Percentiles rank a stretch among this genome's conserved stretches.
Conservation (phyloP, 2,113 vertebrate genomes). For the Steatornis caripensis region DNA sequence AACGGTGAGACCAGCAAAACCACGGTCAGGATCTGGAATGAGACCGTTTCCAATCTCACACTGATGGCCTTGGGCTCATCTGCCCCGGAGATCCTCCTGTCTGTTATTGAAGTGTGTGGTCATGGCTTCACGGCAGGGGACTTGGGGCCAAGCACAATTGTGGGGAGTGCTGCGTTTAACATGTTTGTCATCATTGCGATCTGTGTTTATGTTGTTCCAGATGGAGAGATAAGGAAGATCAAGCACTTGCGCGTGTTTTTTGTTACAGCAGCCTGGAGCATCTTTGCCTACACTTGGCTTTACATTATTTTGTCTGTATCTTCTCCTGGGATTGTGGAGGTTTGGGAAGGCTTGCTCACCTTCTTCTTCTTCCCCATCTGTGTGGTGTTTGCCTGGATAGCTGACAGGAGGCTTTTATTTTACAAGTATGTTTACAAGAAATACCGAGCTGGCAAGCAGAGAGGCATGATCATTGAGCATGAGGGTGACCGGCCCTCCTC, state of each 20-base stretch:
- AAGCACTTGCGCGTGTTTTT: constrained; percentile 97
- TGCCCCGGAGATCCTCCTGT: constrained; percentile 93
- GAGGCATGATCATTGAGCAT: constrained; percentile 92
- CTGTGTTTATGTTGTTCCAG: constrained; percentile 93
- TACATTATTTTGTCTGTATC: constrained; percentile 93
- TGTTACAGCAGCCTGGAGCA: constrained; percentile 93
- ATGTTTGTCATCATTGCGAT: constrained; percentile 98
- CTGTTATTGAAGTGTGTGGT: constrained; percentile 95
- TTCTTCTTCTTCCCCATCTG: constrained; percentile 96
- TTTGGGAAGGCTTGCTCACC: constrained; percentile 96
- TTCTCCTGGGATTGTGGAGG: constrained; percentile 90
- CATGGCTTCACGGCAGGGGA: constrained; percentile 90
- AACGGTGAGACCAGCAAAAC: constrained; percentile 90
- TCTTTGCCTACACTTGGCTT: constrained; percentile 97
- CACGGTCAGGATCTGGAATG: constrained; percentile 94
- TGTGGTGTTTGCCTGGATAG: constrained; percentile 91
- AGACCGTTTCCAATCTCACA: constrained; percentile 96
- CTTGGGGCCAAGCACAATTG: constrained; percentile 96
- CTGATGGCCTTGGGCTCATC: constrained; percentile 97
- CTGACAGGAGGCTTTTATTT: constrained; percentile 93
- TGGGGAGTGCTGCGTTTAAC: constrained; percentile 96
- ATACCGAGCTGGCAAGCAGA: constrained; percentile 88
- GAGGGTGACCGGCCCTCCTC: constrained; percentile 88
- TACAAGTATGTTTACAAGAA: constrained; percentile 95
- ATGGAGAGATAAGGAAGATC: constrained; percentile 89